Base-by-base conservation (phyloP, 1,140 invertebrate species). In the Zophobas atratus region DNA sequence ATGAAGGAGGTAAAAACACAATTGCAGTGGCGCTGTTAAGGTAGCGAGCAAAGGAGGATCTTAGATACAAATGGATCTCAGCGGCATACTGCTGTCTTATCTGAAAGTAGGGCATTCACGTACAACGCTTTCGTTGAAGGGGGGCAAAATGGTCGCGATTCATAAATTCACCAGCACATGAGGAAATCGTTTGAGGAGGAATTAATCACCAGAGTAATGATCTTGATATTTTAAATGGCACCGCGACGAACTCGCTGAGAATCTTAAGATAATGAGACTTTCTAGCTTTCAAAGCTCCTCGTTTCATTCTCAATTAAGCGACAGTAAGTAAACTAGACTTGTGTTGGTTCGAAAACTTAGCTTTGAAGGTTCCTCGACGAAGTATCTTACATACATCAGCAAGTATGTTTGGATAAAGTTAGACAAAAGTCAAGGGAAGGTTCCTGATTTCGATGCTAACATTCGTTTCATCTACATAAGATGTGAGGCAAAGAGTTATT, bases 241-340 rank as follows among this genome's bases (percentile, higher is more conserved):
- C 8, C 35, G 57, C 20, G 35, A 36, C 38, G 39, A 55, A 55
- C 51, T 36, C 51, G 38, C 35, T 56, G 71, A 56, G 36, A 73
- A 73, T 73, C 71, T 73, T n/a, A 55, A 53, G 71, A 73, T 73
- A 73, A 73, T 73, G 55, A 73, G 49, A 73, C 48, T 73, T 73
- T 48, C 71, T 56, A 55, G 49, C 8, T 73, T 73, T 73, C 71
- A 39, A 56, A 73, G 71, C 71, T 73, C 56, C 71, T 73, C 71
- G 56, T 73, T 73, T 73, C 51, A 73, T 56, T 73, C 71, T 73
- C 71, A 56, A 73, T 73, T 73, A 73, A 73, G 48, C 71, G 71
- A 73, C 71, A 73, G 71, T 56, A 56, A 73, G 71, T 73, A 73
- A 73, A 73, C 71, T 73, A 73, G 36, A 67, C n/a, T 67, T 39